phyloP scores from a whole-genome alignment of 2,113 vertebrate species.

The Perca flavescens region DNA sequence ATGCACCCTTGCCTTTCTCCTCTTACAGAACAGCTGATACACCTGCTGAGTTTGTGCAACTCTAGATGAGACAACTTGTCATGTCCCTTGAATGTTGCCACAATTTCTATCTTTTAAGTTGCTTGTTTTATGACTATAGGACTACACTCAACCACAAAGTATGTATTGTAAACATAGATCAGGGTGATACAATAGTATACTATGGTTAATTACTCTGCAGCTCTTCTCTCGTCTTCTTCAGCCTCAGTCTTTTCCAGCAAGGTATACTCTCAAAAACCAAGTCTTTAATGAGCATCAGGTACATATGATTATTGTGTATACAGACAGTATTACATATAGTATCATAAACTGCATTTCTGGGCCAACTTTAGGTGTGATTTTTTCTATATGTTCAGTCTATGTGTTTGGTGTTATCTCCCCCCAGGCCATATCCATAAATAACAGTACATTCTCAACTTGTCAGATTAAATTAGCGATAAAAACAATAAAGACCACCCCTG shows the following conservation, averaged over 20 bases:
- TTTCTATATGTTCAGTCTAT: not conserved
- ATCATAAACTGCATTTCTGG: not conserved
- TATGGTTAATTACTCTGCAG: not conserved
- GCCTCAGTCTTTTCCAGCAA: not conserved
- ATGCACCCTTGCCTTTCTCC: not conserved
- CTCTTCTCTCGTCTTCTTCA: not conserved
- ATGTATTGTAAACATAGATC: not conserved
- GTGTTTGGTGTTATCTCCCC: slow-evolving; percentile 6
- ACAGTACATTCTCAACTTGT: slow-evolving; percentile 9
- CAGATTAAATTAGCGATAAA: slow-evolving; percentile 17
- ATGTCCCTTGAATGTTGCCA: not conserved
- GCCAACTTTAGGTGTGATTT: not conserved
- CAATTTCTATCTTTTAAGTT: not conserved
- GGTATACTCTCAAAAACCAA: not conserved
- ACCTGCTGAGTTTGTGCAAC: slow-evolving; percentile 48
- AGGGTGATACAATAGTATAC: not conserved
- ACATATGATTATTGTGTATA: too few relatives aligned
- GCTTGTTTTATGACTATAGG: fast-evolving
- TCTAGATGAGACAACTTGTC: not conserved
- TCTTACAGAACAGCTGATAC: slow-evolving; percentile 7
- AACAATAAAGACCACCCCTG: not conserved
- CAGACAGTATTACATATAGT: not conserved
- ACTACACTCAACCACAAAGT: not conserved
- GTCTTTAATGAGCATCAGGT: not conserved
- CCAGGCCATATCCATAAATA: slow-evolving; percentile 4